Conservation (phyloP, 1,140 invertebrate genomes). For the Vanessa atalanta region DNA sequence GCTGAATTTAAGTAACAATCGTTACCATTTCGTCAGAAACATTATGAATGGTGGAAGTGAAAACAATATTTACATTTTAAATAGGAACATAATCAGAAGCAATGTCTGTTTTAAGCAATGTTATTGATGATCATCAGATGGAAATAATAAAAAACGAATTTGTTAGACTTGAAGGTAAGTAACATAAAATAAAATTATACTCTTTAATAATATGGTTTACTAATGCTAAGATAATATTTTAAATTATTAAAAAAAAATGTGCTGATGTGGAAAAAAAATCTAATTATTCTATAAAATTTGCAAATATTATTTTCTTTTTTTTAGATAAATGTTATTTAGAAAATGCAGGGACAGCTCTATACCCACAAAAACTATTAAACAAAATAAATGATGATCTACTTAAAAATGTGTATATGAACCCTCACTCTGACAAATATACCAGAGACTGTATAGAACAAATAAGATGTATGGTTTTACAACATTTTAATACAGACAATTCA, state of each 20-base stretch:
- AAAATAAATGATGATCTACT: slow-evolving; percentile 85
- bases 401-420: slow-evolving; percentile 91
- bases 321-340: slow-evolving; percentile 92
- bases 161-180: slow-evolving; percentile 77
- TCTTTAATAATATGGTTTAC: neutral
- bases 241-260: no score
- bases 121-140: slow-evolving; percentile 70
- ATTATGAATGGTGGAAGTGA: slow-evolving; percentile 22
- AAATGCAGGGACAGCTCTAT: slow-evolving; percentile 93
- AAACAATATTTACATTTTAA: neutral
- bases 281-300: slow-evolving; percentile 18
- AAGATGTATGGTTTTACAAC: slow-evolving; percentile 89
- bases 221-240: no score
- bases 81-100: neutral
- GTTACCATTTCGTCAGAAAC: slow-evolving; percentile 35
- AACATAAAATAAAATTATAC: neutral
- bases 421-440: slow-evolving; percentile 91
- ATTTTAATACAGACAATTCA: slow-evolving; percentile 90
- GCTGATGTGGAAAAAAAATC: no score
- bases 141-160: slow-evolving; percentile 77
- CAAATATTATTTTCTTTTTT: slow-evolving; percentile 48
- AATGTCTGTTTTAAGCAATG: slow-evolving; percentile 62
- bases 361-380: slow-evolving; percentile 88
- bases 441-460: slow-evolving; percentile 91
- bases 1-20: slow-evolving; percentile 24